phyloP scores from a whole-genome alignment of 2,113 vertebrate species.

The Oxygymnocypris stewartii region DNA sequence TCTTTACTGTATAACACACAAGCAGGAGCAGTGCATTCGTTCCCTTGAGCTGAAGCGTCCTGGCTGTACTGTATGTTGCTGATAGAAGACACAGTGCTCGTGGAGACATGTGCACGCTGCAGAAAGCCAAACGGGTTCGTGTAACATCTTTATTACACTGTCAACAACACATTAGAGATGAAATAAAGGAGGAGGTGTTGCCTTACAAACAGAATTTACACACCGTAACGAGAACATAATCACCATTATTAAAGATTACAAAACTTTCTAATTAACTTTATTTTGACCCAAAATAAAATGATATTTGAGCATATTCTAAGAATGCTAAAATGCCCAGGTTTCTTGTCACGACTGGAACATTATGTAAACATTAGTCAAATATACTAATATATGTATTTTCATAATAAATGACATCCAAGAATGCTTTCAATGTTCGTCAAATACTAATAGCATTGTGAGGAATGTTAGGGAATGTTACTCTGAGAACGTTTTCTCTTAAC shows the following conservation, averaged over 20 bases:
- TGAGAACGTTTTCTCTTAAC: too few relatives aligned
- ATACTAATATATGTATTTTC: too few relatives aligned
- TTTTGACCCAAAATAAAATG: too few relatives aligned
- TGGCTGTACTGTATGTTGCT: neutral
- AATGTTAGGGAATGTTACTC: too few relatives aligned
- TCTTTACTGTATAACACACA: neutral
- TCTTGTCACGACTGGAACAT: too few relatives aligned
- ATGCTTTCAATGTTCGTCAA: too few relatives aligned
- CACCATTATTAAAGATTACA: too few relatives aligned
- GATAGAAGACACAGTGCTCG: neutral
- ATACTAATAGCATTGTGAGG: too few relatives aligned
- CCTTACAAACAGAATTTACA: neutral
- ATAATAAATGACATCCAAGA: neutral
- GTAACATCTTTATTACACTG: slow-evolving; percentile 13
- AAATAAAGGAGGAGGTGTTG: neutral
- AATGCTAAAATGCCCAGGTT: too few relatives aligned
- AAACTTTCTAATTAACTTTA: too few relatives aligned
- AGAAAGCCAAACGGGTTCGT: slow-evolving; percentile 8
- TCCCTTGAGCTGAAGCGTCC: slow-evolving; percentile 35
- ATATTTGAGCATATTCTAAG: too few relatives aligned
- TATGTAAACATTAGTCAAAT: too few relatives aligned
- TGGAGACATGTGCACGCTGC: neutral
- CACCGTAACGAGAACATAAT: neutral
- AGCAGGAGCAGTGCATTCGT: neutral
- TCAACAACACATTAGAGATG: slow-evolving; percentile 1